phyloP scores from a whole-genome alignment of 2,113 vertebrate species.

The Lethenteron reissneri region DNA sequence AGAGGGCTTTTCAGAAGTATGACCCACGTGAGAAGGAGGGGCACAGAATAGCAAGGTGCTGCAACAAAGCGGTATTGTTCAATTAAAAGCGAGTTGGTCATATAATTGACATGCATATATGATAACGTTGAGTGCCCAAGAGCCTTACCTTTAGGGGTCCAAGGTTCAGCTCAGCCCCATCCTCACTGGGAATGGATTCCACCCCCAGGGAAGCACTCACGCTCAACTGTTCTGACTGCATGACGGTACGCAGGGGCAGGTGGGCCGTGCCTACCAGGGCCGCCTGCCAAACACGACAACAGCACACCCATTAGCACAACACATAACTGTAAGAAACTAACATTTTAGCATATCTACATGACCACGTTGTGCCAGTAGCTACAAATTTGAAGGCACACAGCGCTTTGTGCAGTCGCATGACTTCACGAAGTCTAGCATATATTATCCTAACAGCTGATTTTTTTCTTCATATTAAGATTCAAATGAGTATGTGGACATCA shows the following conservation, averaged over 20 bases:
- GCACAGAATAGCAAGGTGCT: not conserved
- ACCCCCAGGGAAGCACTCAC: conserved; percentile 33
- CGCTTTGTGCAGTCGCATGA: too few species aligned
- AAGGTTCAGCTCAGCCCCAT: conserved; percentile 17
- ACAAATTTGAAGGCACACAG: too few species aligned
- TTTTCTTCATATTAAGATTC: too few species aligned
- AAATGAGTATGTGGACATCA: too few species aligned
- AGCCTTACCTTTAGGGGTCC: conserved; percentile 51
- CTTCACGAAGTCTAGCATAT: too few species aligned
- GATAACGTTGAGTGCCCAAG: too few species aligned
- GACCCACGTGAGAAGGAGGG: not conserved
- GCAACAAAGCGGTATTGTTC: conserved; percentile 8
- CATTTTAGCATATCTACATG: too few species aligned
- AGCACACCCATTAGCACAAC: too few species aligned
- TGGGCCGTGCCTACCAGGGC: conserved; percentile 33
- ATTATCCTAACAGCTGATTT: too few species aligned
- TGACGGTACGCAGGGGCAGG: conserved; percentile 28
- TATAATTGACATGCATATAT: too few species aligned
- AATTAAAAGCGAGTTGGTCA: not conserved
- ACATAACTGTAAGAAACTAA: too few species aligned
- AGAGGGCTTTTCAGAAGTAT: not conserved
- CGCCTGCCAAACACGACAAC: conserved; percentile 25
- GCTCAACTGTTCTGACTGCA: conserved; percentile 32
- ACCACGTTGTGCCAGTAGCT: too few species aligned
- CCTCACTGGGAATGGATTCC: conserved; percentile 16